Conservation (phyloP, 2,797 vertebrate genomes). For the Hemitrygon akajei region DNA sequence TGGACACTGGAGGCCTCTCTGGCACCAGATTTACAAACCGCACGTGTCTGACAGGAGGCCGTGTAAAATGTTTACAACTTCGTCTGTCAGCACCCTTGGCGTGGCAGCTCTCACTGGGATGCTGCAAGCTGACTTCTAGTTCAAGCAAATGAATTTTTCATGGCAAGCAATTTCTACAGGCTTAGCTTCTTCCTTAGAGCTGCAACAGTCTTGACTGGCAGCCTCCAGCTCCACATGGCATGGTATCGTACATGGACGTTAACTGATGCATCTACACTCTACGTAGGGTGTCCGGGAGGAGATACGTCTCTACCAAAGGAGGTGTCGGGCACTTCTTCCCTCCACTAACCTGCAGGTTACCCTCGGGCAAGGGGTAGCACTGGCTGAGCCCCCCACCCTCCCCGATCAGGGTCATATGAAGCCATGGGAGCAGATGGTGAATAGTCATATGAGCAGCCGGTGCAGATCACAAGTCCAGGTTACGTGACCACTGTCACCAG, state of each 20-base stretch:
- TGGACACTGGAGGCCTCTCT: not conserved
- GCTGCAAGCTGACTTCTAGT: not conserved
- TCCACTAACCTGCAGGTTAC: no score
- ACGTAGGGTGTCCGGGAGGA: no score
- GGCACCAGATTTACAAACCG: not conserved
- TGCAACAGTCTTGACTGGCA: not conserved
- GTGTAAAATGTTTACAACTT: not conserved
- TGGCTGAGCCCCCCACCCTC: no score
- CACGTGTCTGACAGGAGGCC: not conserved
- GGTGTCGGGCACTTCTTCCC: no score
- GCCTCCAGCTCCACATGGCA: not conserved
- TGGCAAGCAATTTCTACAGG: not conserved
- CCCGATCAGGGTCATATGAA: no score
- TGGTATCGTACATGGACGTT: not conserved
- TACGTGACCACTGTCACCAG: no score
- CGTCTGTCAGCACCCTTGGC: not conserved
- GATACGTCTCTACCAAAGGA: no score
- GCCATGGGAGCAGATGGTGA: no score
- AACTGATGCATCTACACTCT: not conserved
- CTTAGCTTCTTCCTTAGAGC: not conserved
- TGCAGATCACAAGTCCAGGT: no score
- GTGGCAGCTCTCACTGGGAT: not conserved
- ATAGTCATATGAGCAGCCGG: no score
- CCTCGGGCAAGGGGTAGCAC: no score
- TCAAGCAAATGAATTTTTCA: conserved; percentile 13